phyloP scores from a whole-genome alignment of 2,113 vertebrate species.

The Sceloporus tristichus region DNA sequence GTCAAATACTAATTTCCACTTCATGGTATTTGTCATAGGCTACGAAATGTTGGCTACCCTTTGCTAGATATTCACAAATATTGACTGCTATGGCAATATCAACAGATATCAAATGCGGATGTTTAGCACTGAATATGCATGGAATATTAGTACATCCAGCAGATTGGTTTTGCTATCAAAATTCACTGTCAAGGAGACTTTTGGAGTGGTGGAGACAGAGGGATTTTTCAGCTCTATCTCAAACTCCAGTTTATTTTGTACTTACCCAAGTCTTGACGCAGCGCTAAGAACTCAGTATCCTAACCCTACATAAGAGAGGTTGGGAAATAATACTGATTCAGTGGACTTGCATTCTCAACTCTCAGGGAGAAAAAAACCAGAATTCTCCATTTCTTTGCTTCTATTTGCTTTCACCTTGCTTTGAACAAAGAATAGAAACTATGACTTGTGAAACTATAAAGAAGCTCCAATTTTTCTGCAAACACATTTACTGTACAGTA shows the following conservation, averaged over 20 bases:
- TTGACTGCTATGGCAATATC: background rate
- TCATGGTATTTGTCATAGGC: background rate
- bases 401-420: background rate
- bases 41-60: background rate
- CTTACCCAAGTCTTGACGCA: background rate
- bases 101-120: no score
- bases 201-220: background rate
- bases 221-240: background rate
- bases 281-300: background rate
- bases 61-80: background rate
- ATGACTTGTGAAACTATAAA: background rate
- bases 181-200: background rate
- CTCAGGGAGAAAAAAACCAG: background rate
- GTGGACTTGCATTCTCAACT: no score
- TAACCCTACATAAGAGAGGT: background rate
- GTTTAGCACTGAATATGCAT: background rate
- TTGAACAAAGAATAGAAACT: background rate
- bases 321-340: background rate
- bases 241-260: background rate
- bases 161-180: background rate
- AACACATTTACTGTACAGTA: background rate
- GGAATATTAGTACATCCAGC: background rate
- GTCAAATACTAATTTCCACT: background rate
- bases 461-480: background rate
- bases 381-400: background rate